These are phyloP conservation scores for Helicoverpa armigera DNA, from an alignment of 1,140 invertebrate species.

Conservation along the genomic window DNA sequence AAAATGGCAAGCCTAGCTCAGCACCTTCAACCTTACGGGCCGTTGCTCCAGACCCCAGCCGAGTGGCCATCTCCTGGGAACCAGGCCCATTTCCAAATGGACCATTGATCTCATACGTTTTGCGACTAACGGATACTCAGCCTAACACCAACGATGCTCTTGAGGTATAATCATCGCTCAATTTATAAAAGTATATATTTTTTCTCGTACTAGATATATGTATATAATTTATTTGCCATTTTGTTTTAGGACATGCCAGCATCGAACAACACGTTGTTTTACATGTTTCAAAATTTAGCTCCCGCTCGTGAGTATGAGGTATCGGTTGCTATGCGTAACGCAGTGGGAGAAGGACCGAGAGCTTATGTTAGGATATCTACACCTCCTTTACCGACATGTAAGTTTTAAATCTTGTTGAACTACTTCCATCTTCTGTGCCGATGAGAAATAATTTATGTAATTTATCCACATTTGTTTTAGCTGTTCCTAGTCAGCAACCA, in stretches of 20 bases:
- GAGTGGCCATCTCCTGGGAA: constrained; percentile 95
- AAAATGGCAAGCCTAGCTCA: constrained; percentile 91
- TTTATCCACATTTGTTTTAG: constrained; percentile 61
- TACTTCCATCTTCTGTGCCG: no score
- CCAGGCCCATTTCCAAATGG: constrained; percentile 95
- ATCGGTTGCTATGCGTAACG: constrained; percentile 93
- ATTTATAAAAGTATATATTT: no score
- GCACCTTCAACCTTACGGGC: constrained; percentile 91
- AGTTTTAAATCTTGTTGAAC: constrained; percentile 51
- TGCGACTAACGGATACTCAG: constrained; percentile 89
- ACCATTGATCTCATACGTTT: constrained; percentile 94
- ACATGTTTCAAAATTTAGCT: constrained; percentile 93
- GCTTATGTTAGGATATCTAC: constrained; percentile 89
- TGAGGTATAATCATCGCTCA: constrained; percentile 85
- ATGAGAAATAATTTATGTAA: no score
- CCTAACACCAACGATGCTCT: constrained; percentile 88
- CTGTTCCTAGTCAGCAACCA: constrained; percentile 87
- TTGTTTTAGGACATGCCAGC: constrained; percentile 90
- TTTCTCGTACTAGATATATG: not conserved
- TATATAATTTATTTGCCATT: not conserved
- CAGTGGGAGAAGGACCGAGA: constrained; percentile 92
- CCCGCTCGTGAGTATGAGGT: constrained; percentile 92
- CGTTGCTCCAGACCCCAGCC: constrained; percentile 93
- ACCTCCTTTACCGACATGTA: constrained; percentile 89
- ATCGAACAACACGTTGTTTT: constrained; percentile 89